Base-by-base conservation (phyloP, 2,113 vertebrate species). In the Atractosteus spatula region DNA sequence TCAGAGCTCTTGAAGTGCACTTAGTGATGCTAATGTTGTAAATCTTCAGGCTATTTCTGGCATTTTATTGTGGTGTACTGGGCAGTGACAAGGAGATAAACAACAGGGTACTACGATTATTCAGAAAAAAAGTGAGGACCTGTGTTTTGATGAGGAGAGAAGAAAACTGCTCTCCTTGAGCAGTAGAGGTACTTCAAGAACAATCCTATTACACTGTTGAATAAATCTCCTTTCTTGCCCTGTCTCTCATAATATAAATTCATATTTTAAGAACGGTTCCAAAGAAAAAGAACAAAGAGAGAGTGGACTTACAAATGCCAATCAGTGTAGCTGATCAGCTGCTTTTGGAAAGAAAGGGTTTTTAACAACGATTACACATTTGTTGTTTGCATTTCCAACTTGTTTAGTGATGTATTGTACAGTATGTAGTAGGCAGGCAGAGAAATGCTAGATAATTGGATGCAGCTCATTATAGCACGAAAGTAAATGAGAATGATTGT, bases 371-470 rank as follows among this genome's bases (percentile, higher is more conserved):
- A 41, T 56, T 57, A 51, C 45, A 72, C 51, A 57, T 66, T 66
- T 65, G 41, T n/a, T 67, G 71, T 42, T 73, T 29, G 29, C 29
- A 44, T 59, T 59, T 73, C 42, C 14, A 45, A 56, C 68, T 73
- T 67, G 65, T 66, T 44, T 13, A 56, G 51, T 51, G 55, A 55
- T n/a, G 5, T 41, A 66, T 66, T 43, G 62, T 62, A 8, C 29
- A 66, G 47, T 6, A 16, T 55, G 17, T 41, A 11, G 54, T 56
- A 55, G 71, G n/a, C 47, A 17, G 29, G 29, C 29, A 73, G 42
- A 65, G 55, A 41, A 43, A 56, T 47, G 55, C 55, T 68, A 41
- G 67, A 73, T 73, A 59, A 68, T 67, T 73, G 65, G 68, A 61
- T 67, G 64, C 55, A 55, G 62, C 62, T 73, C 64, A 73, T 68